Base-by-base conservation (phyloP, 2,888 invertebrate genomes). In the Miltochrista miniata region DNA sequence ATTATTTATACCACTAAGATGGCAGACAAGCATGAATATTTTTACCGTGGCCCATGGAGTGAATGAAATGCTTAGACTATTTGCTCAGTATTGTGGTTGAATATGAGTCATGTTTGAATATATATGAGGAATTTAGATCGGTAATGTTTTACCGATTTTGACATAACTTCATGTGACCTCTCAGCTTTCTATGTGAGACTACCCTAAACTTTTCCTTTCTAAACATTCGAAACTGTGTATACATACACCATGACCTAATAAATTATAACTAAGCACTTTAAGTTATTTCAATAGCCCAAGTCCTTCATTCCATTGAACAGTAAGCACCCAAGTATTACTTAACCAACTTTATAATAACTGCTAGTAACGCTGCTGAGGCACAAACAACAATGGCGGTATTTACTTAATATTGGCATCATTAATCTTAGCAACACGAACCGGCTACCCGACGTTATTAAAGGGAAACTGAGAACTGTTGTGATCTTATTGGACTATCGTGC, bases 331-430 rank as follows among this genome's bases (percentile, higher is more conserved):
- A 36, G 13, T 29, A 41, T 18, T 42, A 41, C 15, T 48, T 31
- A 46, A 43, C 46, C 47, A 45, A 60, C 54, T 45, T 48, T 29
- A 48, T 51, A 60, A 57, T 52, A 43, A 64, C 57, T 57, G 64
- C 43, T 49, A 40, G 48, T 45, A 55, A 58, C 51, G 55, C 58
- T 51, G 18, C 18, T 24, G 18, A 58, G 48, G 39, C 44, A 59
- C 47, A 48, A 51, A 65, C 44, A 56, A 63, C 66, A 64, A 66
- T 63, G 40, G 40, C 35, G 15, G 45, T 66, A 63, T 64, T 66
- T 66, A 60, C 63, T 60, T 58, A 60, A 58, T 55, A 64, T 55
- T 62, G 61, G 51, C 57, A 30, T 51, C 57, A 64, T 64, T 64
- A 64, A 64, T 64, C 64, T 66, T 54, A 45, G 48, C 54, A 57